Evolutionary conservation across 2,888 invertebrate genomes (phyloP).

Genomic region (Cremastinae sp.): DNA sequence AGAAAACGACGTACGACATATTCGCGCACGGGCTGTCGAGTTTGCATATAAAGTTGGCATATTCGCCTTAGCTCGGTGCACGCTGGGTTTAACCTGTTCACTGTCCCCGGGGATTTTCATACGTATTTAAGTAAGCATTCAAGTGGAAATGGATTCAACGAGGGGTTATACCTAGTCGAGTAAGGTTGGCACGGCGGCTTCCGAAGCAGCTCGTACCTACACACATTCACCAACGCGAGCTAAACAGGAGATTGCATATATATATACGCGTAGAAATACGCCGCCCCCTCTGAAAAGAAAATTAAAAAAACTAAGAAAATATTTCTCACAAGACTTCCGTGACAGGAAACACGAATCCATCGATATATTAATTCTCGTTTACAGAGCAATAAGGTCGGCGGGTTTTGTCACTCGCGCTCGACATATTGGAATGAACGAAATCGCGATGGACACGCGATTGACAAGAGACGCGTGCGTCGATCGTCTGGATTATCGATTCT

Average conservation of each 20-base stretch:
- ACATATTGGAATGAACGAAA: too few relatives aligned
- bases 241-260: too few relatives aligned
- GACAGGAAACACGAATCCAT: too few relatives aligned
- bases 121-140: constrained; percentile 54
- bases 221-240: background rate
- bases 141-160: constrained; percentile 44
- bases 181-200: constrained; percentile 34
- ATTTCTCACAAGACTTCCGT: too few relatives aligned
- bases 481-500: background rate
- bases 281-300: too few relatives aligned
- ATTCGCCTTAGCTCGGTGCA: constrained; percentile 37
- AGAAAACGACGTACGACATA: too few relatives aligned
- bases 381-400: too few relatives aligned
- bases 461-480: background rate
- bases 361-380: too few relatives aligned
- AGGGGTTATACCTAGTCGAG: constrained; percentile 37
- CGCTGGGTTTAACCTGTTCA: constrained; percentile 28
- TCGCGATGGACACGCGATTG: too few relatives aligned
- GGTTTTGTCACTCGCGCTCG: too few relatives aligned
- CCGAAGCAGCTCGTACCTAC: constrained; percentile 36
- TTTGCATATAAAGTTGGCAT: constrained; percentile 39
- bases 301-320: too few relatives aligned
- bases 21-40: constrained; percentile 18
- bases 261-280: too few relatives aligned
- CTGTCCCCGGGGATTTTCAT: constrained; percentile 48